Percentiles rank a stretch among this genome's conserved stretches.
Evolutionary conservation across 2,113 vertebrate genomes (phyloP).

Genomic region (Hippocampus guttulatus): DNA sequence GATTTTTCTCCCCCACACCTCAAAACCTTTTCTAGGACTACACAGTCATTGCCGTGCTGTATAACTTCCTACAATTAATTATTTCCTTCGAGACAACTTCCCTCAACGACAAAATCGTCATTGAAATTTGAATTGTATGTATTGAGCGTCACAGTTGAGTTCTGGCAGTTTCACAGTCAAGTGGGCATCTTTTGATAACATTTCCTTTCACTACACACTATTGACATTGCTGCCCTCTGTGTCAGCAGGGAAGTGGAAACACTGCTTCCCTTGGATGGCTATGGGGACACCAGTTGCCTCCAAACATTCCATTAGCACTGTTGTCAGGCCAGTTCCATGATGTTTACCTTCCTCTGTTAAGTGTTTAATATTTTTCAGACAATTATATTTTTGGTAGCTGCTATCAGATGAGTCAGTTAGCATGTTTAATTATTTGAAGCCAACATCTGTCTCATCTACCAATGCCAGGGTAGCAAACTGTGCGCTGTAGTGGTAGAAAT

Average conservation of each 20-base stretch:
- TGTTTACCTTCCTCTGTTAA: too few relatives aligned
- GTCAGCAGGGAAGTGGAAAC: background rate
- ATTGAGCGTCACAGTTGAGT: background rate
- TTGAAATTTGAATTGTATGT: too few relatives aligned
- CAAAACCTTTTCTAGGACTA: conserved; percentile 11
- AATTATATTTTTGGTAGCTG: background rate
- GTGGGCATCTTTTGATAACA: background rate
- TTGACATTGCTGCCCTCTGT: background rate
- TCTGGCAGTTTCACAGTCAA: background rate
- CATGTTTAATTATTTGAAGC: too few relatives aligned
- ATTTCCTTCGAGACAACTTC: background rate
- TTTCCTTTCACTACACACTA: background rate
- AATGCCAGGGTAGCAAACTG: too few relatives aligned
- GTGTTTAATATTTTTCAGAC: too few relatives aligned
- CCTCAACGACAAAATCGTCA: background rate
- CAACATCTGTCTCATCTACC: too few relatives aligned
- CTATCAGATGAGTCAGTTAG: background rate
- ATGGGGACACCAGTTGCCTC: background rate
- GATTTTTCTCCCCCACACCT: conserved; percentile 2
- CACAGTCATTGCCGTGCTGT: conserved; percentile 20
- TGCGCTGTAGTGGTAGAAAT: too few relatives aligned
- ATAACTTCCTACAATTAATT: background rate
- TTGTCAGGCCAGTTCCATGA: background rate
- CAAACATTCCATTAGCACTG: background rate
- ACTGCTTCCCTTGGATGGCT: background rate